Evolutionary conservation across 2,888 invertebrate genomes (phyloP), one percentile per base, ranked within the genome.

Genomic region (Opisthograptis luteolata): DNA sequence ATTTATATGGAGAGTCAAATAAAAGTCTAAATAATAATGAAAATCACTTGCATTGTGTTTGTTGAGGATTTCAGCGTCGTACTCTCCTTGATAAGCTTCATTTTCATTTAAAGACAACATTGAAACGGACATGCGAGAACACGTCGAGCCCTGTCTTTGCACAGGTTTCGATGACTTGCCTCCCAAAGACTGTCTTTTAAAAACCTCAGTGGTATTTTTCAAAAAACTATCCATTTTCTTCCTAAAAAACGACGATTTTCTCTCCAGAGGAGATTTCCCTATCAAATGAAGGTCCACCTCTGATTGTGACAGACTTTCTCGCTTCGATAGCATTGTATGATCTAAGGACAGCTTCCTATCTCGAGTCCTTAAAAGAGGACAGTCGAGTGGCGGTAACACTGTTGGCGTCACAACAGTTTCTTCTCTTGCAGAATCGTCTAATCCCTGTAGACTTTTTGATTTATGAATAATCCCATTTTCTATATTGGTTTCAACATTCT

Each of bases 171-270:
- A 70, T 4, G 73, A 66, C 56, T 78, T 81, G 22, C 31, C 48
- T 0, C 39, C 60, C 57, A 37, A 48, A 47, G 87, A 79, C 34
- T 86, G 84, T 12, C 75, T 76, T 56, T 80, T 84, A 42, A 90
- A 90, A 50, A 87, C 79, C 63, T 88, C 87, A 0, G 87, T 81
- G 0, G 90, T 89, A 51, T 90, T 90, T 49, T 78, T 86, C 6
- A 89, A 66, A 57, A 90, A 88, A 61, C 82, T 89, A 19, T 88
- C 87, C 83, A 89, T 80, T 64, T 84, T 89, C 55, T 89, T 89
- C 39, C 79, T 74, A 49, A 89, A 90, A 64, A 89, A 89, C 2
- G 90, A 89, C 0, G 88, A 86, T 70, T 90, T 90, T 15, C 88
- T 71, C 58, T 88, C 86, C 7, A 90, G 57, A 7, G 87, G 87